Base-by-base conservation (phyloP, 2,113 vertebrate genomes). In the Burhinus bistriatus region DNA sequence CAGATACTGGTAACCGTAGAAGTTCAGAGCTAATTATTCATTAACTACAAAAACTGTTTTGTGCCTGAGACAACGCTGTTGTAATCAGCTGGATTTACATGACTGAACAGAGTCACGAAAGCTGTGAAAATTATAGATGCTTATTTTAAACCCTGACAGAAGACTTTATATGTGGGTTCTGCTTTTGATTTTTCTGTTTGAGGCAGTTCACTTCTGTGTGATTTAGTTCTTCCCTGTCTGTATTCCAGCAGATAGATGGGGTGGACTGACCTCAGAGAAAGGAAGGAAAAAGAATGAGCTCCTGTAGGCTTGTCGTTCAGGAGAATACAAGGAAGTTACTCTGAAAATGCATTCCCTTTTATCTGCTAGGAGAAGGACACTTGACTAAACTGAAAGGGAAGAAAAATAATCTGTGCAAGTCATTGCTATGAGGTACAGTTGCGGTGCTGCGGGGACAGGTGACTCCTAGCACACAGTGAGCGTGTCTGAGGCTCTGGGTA, bases 401-500 rank as follows among this genome's bases (percentile, higher is more conserved):
- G 19, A 2, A 15, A 19, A 55, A 45, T 20, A 38, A 55, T 18
- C 23, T 23, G 8, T 58, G 59, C 40, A 54, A 38, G 20, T 75
- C 20, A 1, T 12, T 44, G 64, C 22, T 40, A 3, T 15, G 8
- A 42, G 61, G 22, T 83, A 36, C 9, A 8, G 52, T 34, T 47
- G 8, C 8, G 9, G 54, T 1, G 7, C 29, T 29, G 32, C n/a
- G 32, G 64, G 82, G 26, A 15, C 15, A 2, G 30, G 52, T 54
- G 78, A 9, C 52, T 82, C 23, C 38, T 10, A 1, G 4, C 45
- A 1, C 9, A 12, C 6, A 1, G 4, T 23, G 44, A 20, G 15
- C 0, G 0, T 18, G 21, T 17, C 7, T 13, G 18, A 54, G 27
- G 38, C 32, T 45, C 29, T 30, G 14, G 11, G n/a, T 7, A 0